Conservation (phyloP, 2,888 invertebrate species). For the Iselma pallidipennis region DNA sequence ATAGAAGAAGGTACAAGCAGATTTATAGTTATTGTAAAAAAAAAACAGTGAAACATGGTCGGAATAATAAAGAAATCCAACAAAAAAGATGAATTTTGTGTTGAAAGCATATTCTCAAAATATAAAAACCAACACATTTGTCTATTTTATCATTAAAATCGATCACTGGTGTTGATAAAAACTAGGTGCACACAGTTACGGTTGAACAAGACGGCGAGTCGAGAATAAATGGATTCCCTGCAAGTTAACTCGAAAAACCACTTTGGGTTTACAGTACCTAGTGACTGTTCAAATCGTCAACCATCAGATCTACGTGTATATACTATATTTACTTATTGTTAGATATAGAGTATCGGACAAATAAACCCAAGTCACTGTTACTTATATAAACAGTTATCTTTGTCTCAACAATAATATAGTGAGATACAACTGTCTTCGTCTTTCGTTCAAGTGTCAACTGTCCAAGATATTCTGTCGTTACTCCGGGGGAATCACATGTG, state of each 20-base stretch:
- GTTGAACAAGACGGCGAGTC: neutral
- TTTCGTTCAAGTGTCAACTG: constrained; percentile 31
- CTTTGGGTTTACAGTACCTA: constrained; percentile 14
- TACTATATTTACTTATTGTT: too few relatives aligned
- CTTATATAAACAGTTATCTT: neutral
- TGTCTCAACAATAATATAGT: neutral
- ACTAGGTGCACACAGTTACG: neutral
- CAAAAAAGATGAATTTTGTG: too few relatives aligned
- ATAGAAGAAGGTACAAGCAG: neutral
- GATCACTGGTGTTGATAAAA: neutral
- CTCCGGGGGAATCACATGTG: constrained; percentile 32
- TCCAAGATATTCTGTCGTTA: constrained; percentile 34
- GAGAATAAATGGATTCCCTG: constrained; percentile 9
- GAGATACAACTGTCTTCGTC: neutral
- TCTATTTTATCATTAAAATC: neutral
- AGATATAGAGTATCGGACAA: neutral
- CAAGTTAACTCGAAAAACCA: constrained; percentile 20
- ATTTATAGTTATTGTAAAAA: neutral
- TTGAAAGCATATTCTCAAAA: neutral
- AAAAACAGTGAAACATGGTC: neutral
- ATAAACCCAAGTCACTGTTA: neutral
- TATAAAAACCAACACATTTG: neutral
- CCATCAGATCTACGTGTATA: neutral
- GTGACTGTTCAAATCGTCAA: constrained; percentile 5
- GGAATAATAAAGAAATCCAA: neutral